phyloP scores from a whole-genome alignment of 1,140 invertebrate species.

The Brachystomella parvula region DNA sequence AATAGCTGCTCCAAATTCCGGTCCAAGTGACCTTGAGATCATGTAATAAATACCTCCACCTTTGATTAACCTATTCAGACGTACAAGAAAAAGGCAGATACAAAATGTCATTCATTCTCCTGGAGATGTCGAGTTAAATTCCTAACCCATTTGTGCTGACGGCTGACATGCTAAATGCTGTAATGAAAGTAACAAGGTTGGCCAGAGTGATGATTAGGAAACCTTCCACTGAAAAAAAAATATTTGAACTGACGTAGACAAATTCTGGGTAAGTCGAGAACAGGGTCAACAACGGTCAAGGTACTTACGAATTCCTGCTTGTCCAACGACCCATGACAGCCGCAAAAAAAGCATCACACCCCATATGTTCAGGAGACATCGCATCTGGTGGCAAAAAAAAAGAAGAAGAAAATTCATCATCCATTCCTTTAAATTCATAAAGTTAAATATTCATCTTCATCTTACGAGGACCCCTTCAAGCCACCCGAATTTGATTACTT shows the following conservation, averaged over 20 bases:
- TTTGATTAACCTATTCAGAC: slow-evolving; percentile 52
- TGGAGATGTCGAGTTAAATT: background rate
- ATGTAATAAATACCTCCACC: slow-evolving; percentile 55
- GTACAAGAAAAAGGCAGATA: background rate
- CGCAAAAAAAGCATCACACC: slow-evolving; percentile 57
- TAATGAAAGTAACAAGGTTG: slow-evolving; percentile 50
- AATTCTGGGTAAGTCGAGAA: too few relatives aligned
- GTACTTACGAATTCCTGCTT: slow-evolving; percentile 48
- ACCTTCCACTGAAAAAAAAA: slow-evolving; percentile 41
- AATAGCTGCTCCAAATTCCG: slow-evolving; percentile 59
- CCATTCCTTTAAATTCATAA: background rate
- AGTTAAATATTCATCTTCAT: background rate
- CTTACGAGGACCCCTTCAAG: slow-evolving; percentile 47
- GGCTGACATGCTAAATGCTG: slow-evolving; percentile 58
- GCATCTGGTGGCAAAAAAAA: slow-evolving; percentile 32
- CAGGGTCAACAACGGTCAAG: too few relatives aligned
- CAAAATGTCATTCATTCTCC: background rate
- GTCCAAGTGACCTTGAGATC: slow-evolving; percentile 56
- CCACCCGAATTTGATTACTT: slow-evolving; percentile 49
- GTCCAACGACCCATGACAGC: slow-evolving; percentile 54
- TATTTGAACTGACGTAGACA: background rate
- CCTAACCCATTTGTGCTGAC: slow-evolving; percentile 56
- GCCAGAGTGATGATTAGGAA: slow-evolving; percentile 47
- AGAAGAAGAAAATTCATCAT: background rate
- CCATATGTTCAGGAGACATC: slow-evolving; percentile 56